Conservation (phyloP, 1,140 invertebrate genomes). For the Drosophila pseudoobscura region DNA sequence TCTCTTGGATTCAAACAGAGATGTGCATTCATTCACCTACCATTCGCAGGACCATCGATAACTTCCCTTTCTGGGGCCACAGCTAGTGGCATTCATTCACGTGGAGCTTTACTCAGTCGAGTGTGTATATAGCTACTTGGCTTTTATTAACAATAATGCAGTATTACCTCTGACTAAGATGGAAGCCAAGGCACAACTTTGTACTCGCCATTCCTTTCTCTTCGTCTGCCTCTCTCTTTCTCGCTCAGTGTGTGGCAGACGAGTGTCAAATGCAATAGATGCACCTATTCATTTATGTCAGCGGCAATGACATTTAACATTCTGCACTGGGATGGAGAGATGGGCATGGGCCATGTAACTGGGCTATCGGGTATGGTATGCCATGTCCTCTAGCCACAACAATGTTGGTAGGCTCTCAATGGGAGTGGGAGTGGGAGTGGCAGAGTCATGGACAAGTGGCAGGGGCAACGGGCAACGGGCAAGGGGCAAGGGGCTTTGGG, state of each 20-base stretch:
- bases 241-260: not conserved
- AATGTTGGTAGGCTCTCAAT: constrained; percentile 59
- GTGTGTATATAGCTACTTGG: constrained; percentile 30
- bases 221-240: not conserved
- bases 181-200: constrained; percentile 38
- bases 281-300: constrained; percentile 83
- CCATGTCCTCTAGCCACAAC: constrained; percentile 54
- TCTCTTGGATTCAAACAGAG: not conserved
- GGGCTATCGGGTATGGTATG: constrained; percentile 25
- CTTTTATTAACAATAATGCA: constrained; percentile 74
- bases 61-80: constrained; percentile 36
- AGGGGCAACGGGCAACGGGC: not conserved
- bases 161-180: constrained; percentile 68
- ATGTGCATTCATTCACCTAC: not conserved
- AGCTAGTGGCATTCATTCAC: constrained; percentile 32
- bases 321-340: constrained; percentile 42
- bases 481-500: constrained; percentile 22
- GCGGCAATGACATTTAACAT: constrained; percentile 81
- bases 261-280: constrained; percentile 79
- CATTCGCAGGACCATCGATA: constrained; percentile 25
- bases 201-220: too few relatives aligned
- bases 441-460: not conserved
- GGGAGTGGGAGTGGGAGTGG: not conserved
- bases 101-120: constrained; percentile 27
- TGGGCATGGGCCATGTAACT: constrained; percentile 2